Base-by-base conservation (phyloP, 2,113 vertebrate genomes). In the Vimba vimba region DNA sequence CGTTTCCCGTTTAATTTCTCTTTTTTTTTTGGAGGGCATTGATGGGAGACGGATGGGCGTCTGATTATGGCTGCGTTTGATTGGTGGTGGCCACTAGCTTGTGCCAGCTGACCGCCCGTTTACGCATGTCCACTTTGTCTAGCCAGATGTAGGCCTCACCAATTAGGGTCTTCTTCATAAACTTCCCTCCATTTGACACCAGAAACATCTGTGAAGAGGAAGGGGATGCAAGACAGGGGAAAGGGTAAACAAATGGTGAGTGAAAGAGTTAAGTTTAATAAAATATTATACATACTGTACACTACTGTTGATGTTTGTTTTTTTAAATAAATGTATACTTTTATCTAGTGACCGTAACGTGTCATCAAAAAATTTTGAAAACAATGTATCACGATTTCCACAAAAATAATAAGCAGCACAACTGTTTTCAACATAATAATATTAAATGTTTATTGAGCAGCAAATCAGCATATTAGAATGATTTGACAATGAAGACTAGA, bases 101-200 rank as follows among this genome's bases (percentile, higher is more conserved):
- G 96, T 99, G 97, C 98, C 98, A 99, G 95, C 97, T 99, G 91
- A 99, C 98, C 88, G 96, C 96, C 91, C 97, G 95, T 94, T 99
- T 99, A 90, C 98, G 97, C 95, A 99, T 97, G 95, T 99, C 98
- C 93, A 99, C 97, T 94, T 99, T 99, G 94, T 99, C 98, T 90
- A 99, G 95, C 97, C 97, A 99, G 93, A 99, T 97, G 94, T 97
- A 99, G 87, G 98, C 97, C 93, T 99, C 98, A 0, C 98, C 98
- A 87, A 99, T 99, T 91, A 99, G 91, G 30, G 98, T 99, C 95
- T 99, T 99, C 96, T 99, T 99, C 97, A 99, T 95, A 93, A 99
- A 99, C 91, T 99, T 99, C 50, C 98, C 98, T 91, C 98, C 98
- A 55, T 98, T 99, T 85, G 98, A 99, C 88, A 99, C 97, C 91